Evolutionary conservation across 2,113 vertebrate species (phyloP), one percentile per base, ranked within the genome.

Genomic region (Oxyura jamaicensis): DNA sequence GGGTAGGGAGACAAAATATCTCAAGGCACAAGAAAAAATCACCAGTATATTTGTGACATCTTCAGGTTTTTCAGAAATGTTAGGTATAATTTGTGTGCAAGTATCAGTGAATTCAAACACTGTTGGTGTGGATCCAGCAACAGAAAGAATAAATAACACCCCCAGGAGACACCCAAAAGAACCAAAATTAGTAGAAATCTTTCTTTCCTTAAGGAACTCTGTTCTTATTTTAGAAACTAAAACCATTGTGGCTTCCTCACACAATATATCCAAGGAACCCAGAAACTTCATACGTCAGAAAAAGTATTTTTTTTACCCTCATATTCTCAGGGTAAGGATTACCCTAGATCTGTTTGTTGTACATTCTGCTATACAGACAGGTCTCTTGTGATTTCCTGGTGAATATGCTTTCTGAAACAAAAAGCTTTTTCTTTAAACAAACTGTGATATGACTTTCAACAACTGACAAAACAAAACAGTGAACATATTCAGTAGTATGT

Each of bases 371-470:
- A 0, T 16, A 19, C 72, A 90, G 35, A 33, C 88, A 74, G 58
- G 12, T 76, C 86, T 78, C 80, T 50, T 68, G 44, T 60, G 85
- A 46, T 62, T 93, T 77, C 4, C 73, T 68, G 72, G 41, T 29
- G 29, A 90, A 50, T 11, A 17, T 26, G 35, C 81, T 90, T 31
- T 52, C 68, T 39, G 62, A 81, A 93, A 86, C 31, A 86, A 91
- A 93, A 90, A 86, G 60, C 83, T 77, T 85, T 95, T 93, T 80
- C 82, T 80, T 91, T 77, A 91, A 93, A 90, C 76, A 90, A 80
- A 55, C 35, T 13, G 28, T 56, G 69, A 69, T 74, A 25, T 11
- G 69, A 78, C 48, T 91, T 90, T 88, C 90, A 83, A 75, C 83
- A 93, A 86, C 93, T 87, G 84, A 90, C 83, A 90, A 93, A 96